Base-by-base conservation (phyloP, 2,113 vertebrate species). In the Lophura nycthemera region DNA sequence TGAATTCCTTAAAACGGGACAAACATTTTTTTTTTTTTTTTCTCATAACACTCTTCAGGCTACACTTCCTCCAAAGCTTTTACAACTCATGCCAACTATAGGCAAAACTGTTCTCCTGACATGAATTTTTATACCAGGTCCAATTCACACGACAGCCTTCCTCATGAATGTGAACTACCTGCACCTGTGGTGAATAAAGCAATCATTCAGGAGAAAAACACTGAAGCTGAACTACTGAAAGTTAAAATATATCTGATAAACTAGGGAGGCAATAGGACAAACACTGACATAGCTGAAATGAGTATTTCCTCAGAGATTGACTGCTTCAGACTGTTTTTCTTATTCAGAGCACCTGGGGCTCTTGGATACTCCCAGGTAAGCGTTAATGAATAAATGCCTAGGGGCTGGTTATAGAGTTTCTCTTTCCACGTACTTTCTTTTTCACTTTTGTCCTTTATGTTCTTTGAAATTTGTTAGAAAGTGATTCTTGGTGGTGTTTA, bases 401-500 rank as follows among this genome's bases (percentile, higher is more conserved):
- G 10, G 47, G 47, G 24, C 3, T 69, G 4, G 13, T 11, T 86
- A 34, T 81, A 40, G 82, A 70, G 6, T 32, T 60, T 54, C 48
- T 25, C 15, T 36, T 42, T 60, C 5, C 13, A 0, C 0, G 0
- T 34, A 0, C 2, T 66, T 2, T 4, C 0, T 38, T 50, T 21
- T 18, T 29, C 22, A 30, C 13, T n/a, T 21, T 38, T 74, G 2
- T 8, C 4, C 2, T 59, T 7, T 0, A 2, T 4, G 2, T 30
- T 4, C 10, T 57, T 63, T 88, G n/a, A 43, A 67, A 65, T 42
- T 52, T 65, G 11, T 11, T 67, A 20, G 60, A 34, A 87, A 93
- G n/a, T 56, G 1, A 17, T 1, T 65, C 29, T 38, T 78, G 24
- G 27, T 73, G 15, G 17, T 0, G 19, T 48, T 89, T 73, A 43